Evolutionary conservation across 2,888 invertebrate genomes (phyloP).

Genomic region (Tetropium fuscum): DNA sequence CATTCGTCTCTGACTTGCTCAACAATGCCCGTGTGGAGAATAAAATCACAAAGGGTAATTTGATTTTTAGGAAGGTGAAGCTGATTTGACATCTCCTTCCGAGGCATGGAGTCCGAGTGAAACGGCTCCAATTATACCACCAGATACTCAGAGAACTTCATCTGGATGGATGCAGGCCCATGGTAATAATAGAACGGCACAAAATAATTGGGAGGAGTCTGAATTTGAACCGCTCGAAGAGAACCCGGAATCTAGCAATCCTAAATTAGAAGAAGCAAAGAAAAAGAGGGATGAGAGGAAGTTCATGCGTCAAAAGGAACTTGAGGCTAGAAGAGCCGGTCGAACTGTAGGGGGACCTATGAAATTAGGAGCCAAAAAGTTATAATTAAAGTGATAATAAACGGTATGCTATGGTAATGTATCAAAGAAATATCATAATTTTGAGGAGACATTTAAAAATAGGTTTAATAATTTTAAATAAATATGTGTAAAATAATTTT

Average conservation of each 20-base stretch:
- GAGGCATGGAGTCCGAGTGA: slow-evolving; percentile 73
- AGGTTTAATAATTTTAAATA: slow-evolving; percentile 4
- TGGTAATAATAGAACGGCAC: slow-evolving; percentile 39
- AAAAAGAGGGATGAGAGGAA: slow-evolving; percentile 91
- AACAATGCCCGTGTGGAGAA: no score
- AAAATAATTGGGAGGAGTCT: slow-evolving; percentile 78
- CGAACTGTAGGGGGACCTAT: slow-evolving; percentile 74
- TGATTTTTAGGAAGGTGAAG: slow-evolving; percentile 67
- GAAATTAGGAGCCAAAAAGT: slow-evolving; percentile 73
- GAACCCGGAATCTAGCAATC: slow-evolving; percentile 52
- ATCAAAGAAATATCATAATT: slow-evolving; percentile 3
- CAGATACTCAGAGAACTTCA: slow-evolving; percentile 45
- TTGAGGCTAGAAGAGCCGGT: slow-evolving; percentile 85
- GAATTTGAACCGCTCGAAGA: slow-evolving; percentile 86
- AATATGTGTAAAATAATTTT: not conserved
- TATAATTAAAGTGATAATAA: slow-evolving; percentile 61
- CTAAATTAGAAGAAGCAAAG: slow-evolving; percentile 82
- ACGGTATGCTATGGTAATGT: slow-evolving; percentile 2
- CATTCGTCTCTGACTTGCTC: no score
- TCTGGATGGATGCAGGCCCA: slow-evolving; percentile 28
- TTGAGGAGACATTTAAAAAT: not conserved
- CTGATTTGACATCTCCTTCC: slow-evolving; percentile 72
- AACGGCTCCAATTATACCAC: slow-evolving; percentile 55
- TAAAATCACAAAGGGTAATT: not conserved
- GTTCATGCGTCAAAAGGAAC: slow-evolving; percentile 85